Conservation (phyloP, 2,113 vertebrate species). For the Sorex fumeus region DNA sequence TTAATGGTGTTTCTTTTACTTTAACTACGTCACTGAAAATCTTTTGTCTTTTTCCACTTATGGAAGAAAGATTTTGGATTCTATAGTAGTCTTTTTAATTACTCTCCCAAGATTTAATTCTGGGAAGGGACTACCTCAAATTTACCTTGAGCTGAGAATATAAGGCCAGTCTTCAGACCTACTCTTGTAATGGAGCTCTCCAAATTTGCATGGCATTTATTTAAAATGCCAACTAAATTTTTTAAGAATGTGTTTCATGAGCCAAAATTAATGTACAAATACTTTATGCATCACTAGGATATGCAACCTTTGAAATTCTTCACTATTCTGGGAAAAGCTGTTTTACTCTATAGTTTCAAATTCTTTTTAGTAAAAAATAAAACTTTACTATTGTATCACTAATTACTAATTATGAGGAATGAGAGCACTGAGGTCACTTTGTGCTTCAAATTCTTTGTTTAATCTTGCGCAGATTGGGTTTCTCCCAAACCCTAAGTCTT, state of each 20-base stretch:
- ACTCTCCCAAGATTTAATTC: neutral
- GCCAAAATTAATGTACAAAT: constrained; percentile 3
- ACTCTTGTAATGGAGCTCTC: neutral
- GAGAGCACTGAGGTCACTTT: neutral
- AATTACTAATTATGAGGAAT: neutral
- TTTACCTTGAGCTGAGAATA: neutral
- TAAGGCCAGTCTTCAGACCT: neutral
- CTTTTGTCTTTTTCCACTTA: neutral
- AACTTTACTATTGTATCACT: neutral
- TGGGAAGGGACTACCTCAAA: neutral
- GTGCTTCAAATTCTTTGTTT: neutral
- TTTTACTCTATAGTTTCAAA: constrained; percentile 45
- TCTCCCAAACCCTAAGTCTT: constrained; percentile 20
- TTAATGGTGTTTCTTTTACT: neutral
- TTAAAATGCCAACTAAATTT: neutral
- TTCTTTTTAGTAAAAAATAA: neutral
- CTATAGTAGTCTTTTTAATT: neutral
- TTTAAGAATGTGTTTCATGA: constrained; percentile 19
- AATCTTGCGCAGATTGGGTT: neutral
- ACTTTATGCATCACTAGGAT: neutral
- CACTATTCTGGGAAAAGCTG: neutral
- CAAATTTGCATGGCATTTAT: neutral
- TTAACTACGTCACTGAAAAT: constrained; percentile 24
- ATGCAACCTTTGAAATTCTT: constrained; percentile 33
- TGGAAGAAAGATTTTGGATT: neutral